Evolutionary conservation across 2,797 vertebrate genomes (phyloP), one percentile per base, ranked within the genome.

Genomic region (Tenualosa thibaudeaui): DNA sequence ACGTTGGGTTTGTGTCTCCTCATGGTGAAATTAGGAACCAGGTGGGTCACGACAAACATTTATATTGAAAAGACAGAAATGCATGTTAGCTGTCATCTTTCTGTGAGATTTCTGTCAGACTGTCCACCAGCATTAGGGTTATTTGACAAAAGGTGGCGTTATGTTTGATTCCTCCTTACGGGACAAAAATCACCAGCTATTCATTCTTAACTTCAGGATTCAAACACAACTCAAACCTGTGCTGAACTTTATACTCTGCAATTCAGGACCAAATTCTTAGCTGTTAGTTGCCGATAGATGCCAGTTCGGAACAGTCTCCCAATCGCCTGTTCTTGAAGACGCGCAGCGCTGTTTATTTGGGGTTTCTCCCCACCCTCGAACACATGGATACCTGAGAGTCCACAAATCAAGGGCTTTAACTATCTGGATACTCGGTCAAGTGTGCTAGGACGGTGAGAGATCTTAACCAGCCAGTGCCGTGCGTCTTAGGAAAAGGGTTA

Each of bases 151-250:
- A 98, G 98, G 96, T 97, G 97, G 97, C 97, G 97, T 97, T 97
- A 96, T 97, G 97, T 97, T 97, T 96, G 96, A 97, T 97, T 98
- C 96, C 95, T 96, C 90, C 92, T 90, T 91, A 88, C 91, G 88
- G 91, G 90, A 91, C 93, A 95, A 96, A 93, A 94, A 99, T 99
- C 98, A 99, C 98, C 98, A 99, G 98, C 98, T 97, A 96, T 97
- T 97, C 94, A 97, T 97, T 96, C 95, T 97, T 97, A 96, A 97
- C 97, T 98, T 98, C 96, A 97, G 98, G 98, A 99, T 96, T 98
- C 97, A 97, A 97, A 98, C 96, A 95, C 97, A 97, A 97, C 97
- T 98, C 96, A 97, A 97, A 97, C 97, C 97, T 98, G 97, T 98
- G 97, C 98, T 97, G 97, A 97, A 99, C 97, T 98, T 96, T 96